Conservation (phyloP, 64 coral and sea anemone genomes). For the Platygyra sinensis region DNA sequence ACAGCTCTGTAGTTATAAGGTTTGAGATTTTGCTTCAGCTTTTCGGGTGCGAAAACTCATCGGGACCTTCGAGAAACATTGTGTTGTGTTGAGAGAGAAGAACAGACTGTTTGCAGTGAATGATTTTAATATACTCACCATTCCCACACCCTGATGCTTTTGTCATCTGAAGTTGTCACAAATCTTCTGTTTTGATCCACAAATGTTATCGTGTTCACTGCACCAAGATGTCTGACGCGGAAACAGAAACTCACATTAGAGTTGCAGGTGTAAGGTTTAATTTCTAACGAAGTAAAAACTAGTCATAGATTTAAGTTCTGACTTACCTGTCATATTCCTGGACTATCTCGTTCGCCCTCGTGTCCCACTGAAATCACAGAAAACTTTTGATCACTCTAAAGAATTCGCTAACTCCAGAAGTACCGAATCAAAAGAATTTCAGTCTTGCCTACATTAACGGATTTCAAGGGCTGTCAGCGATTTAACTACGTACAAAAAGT, state of each 20-base stretch:
- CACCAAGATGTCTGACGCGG: constrained; percentile 88
- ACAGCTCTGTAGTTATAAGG: too few relatives aligned
- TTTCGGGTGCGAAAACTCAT: too few relatives aligned
- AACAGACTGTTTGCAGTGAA: too few relatives aligned
- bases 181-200: constrained; percentile 99
- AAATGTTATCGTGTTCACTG: constrained; percentile 96
- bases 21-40: too few relatives aligned
- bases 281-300: background rate
- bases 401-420: too few relatives aligned
- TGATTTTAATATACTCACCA: constrained; percentile 53
- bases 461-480: too few relatives aligned
- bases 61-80: too few relatives aligned
- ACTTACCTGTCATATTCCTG: constrained; percentile 97
- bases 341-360: constrained; percentile 92
- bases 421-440: too few relatives aligned
- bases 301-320: background rate
- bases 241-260: background rate
- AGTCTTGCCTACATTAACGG: too few relatives aligned
- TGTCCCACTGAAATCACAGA: constrained; percentile 82
- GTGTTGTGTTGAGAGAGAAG: too few relatives aligned
- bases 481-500: background rate
- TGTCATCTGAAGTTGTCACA: constrained; percentile 98
- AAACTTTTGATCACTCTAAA: background rate
- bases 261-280: background rate
- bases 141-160: constrained; percentile 96